Evolutionary conservation across 2,888 invertebrate species (phyloP).

Genomic region (Rhopalosiphum nymphaeae): DNA sequence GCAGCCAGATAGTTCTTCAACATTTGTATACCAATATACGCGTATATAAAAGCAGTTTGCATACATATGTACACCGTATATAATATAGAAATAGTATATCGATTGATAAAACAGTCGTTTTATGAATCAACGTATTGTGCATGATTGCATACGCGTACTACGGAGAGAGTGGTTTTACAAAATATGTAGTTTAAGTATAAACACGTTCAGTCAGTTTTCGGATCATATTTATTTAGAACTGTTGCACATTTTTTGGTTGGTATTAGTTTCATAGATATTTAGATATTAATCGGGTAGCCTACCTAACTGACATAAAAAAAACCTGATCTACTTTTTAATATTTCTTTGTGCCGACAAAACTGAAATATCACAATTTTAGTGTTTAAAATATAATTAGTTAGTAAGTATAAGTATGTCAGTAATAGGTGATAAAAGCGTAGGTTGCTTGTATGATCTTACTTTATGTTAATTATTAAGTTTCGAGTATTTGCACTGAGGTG

Average conservation of each 20-base stretch:
- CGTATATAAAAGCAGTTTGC: too few species aligned
- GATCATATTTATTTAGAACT: background rate
- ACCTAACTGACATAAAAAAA: background rate
- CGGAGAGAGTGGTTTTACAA: background rate
- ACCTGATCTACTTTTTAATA: background rate
- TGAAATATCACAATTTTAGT: background rate
- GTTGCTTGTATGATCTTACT: background rate
- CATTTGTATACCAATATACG: too few species aligned
- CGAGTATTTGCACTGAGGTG: background rate
- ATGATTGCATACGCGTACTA: background rate
- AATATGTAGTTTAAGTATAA: background rate
- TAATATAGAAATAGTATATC: background rate
- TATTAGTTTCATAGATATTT: background rate
- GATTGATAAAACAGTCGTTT: background rate
- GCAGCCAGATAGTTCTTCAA: too few species aligned
- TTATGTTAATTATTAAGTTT: background rate
- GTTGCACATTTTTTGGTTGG: background rate
- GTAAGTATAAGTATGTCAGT: background rate
- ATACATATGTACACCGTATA: too few species aligned
- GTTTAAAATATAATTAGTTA: background rate
- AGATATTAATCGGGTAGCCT: background rate
- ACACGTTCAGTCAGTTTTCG: background rate
- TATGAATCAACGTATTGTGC: background rate
- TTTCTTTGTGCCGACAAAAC: background rate
- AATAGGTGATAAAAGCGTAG: background rate